Evolutionary conservation across 1,140 invertebrate genomes (phyloP).

Genomic region (Diabrotica virgifera): DNA sequence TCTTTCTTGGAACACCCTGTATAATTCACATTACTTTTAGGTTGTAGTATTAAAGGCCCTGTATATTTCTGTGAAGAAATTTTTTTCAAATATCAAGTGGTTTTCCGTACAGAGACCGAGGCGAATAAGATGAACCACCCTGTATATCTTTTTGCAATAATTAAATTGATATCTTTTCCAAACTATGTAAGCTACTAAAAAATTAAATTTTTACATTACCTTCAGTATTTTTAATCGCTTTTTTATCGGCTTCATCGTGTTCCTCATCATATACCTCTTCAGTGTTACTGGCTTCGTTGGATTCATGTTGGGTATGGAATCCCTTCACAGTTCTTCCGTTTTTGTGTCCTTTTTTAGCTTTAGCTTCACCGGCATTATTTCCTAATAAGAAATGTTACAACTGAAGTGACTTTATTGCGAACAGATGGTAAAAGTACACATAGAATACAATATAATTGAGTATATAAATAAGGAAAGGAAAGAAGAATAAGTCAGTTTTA

Average conservation of each 20-base stretch:
- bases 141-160: neutral
- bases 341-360: slow-evolving; percentile 56
- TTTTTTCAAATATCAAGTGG: too few relatives aligned
- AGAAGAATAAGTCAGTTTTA: too few relatives aligned
- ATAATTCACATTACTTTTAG: too few relatives aligned
- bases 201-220: too few relatives aligned
- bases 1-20: too few relatives aligned
- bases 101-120: too few relatives aligned
- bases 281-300: slow-evolving; percentile 61
- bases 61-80: too few relatives aligned
- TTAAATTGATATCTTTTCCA: neutral
- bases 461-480: too few relatives aligned
- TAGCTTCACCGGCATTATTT: slow-evolving; percentile 51
- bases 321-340: slow-evolving; percentile 62
- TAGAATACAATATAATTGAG: too few relatives aligned
- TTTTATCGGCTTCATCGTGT: slow-evolving; percentile 58
- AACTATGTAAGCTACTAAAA: too few relatives aligned
- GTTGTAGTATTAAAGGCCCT: too few relatives aligned
- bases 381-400: slow-evolving; percentile 29
- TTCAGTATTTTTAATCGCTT: slow-evolving; percentile 46
- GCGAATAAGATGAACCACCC: too few relatives aligned
- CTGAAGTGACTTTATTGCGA: neutral
- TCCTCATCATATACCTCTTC: slow-evolving; percentile 63
- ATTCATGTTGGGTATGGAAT: slow-evolving; percentile 60
- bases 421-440: neutral